Conservation (phyloP, 2,113 vertebrate genomes). For the Raja brachyura region DNA sequence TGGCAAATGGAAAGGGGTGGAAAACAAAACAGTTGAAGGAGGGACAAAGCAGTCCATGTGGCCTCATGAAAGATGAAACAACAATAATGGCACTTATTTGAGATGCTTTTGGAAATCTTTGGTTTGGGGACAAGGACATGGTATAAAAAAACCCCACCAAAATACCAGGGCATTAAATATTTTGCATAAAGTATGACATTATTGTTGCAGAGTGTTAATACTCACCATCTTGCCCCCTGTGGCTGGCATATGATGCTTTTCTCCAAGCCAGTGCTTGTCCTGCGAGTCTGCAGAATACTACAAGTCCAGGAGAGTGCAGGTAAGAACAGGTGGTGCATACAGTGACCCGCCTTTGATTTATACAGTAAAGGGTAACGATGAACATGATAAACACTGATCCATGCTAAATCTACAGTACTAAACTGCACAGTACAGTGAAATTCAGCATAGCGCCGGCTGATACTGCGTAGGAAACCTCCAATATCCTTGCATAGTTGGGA, state of each 20-base stretch:
- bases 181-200: neutral
- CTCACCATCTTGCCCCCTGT: slow-evolving; percentile 98
- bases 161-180: neutral
- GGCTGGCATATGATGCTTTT: slow-evolving; percentile 92
- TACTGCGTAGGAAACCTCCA: too few relatives aligned
- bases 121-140: neutral
- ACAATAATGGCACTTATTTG: neutral
- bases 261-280: slow-evolving; percentile 96
- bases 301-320: slow-evolving; percentile 42
- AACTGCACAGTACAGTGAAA: neutral
- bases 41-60: neutral
- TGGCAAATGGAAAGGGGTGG: neutral
- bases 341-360: neutral
- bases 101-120: neutral
- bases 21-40: neutral
- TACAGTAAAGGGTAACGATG: neutral
- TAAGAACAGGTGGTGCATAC: neutral
- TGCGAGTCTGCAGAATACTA: slow-evolving; percentile 93
- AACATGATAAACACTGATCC: neutral
- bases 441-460: too few relatives aligned
- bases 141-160: neutral
- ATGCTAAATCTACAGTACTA: neutral
- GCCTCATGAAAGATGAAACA: neutral
- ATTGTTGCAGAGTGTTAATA: neutral
- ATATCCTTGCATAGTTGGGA: too few relatives aligned